A percentile compares a stretch with the other conserved stretches of the same genome.
Evolutionary conservation across 1,140 invertebrate species (phyloP).

Genomic region (Dolichoris vasculosae): DNA sequence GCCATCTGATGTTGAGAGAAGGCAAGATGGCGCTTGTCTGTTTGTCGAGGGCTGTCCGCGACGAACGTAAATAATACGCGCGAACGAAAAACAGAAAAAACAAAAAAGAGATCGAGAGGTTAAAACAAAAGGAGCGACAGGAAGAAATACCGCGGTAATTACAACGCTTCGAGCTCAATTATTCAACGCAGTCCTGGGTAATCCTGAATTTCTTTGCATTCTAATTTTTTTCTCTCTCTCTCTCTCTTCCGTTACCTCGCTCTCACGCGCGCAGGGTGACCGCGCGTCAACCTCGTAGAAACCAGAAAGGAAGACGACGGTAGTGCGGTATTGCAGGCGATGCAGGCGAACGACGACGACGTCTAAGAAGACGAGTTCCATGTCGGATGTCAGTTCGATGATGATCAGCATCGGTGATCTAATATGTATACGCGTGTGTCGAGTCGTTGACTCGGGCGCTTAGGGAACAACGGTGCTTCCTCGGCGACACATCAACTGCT

Average conservation of each 20-base stretch:
- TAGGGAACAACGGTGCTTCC: neutral
- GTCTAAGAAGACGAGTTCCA: neutral
- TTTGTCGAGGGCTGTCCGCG: conserved; percentile 67
- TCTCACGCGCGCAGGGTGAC: neutral
- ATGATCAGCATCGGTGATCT: neutral
- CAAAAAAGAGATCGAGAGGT: conserved; percentile 20
- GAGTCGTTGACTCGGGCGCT: neutral
- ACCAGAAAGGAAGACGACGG: neutral
- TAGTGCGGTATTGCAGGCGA: neutral
- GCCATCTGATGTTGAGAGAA: conserved; percentile 56
- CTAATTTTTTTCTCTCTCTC: neutral
- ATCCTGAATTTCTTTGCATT: neutral
- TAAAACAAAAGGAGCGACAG: neutral
- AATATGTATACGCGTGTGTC: neutral
- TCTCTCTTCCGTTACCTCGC: neutral
- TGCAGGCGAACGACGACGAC: neutral
- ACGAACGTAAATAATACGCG: conserved; percentile 67
- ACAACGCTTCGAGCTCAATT: neutral
- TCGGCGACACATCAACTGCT: neutral
- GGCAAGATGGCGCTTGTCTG: conserved; percentile 71
- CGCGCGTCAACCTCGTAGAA: neutral
- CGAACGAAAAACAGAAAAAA: conserved; percentile 50
- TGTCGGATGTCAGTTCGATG: neutral
- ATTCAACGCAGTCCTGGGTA: neutral
- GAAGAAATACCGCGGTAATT: neutral